Percentiles rank a stretch among this genome's conserved stretches.
Evolutionary conservation across 2,113 vertebrate genomes (phyloP).

Genomic region (Myxocyprinus asiaticus): DNA sequence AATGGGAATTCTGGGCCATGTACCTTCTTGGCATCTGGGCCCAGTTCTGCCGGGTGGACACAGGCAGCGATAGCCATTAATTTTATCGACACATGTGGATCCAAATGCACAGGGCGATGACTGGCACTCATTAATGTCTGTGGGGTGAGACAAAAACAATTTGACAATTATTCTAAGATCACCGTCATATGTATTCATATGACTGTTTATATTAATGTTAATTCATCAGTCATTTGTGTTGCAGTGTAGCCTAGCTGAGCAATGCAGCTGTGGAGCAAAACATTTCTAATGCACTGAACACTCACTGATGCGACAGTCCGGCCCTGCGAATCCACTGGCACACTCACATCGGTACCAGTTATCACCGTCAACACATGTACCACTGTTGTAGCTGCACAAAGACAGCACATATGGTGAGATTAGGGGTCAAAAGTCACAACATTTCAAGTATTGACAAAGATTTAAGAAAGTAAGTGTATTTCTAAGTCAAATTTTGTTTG

Average conservation of each 20-base stretch:
- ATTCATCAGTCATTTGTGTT: no score
- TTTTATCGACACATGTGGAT: constrained; percentile 85
- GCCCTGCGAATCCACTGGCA: constrained; percentile 86
- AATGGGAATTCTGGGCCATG: not conserved
- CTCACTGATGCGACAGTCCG: constrained; percentile 91
- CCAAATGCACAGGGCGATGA: constrained; percentile 85
- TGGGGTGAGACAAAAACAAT: not conserved
- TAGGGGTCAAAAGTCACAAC: not conserved
- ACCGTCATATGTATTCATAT: no score
- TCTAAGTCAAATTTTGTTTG: no score
- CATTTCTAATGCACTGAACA: constrained; percentile 30
- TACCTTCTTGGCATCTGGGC: constrained; percentile 85
- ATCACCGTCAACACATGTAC: constrained; percentile 87
- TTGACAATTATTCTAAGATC: no score
- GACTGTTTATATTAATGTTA: no score
- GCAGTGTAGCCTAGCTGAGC: no score
- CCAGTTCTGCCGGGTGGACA: constrained; percentile 82
- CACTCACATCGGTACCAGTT: constrained; percentile 93
- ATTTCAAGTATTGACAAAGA: not conserved
- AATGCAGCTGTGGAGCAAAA: no score
- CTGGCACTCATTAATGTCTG: constrained; percentile 89
- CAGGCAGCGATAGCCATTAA: constrained; percentile 83
- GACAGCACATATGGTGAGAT: not conserved
- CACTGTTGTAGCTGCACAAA: constrained; percentile 79
- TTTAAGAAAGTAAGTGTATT: no score